These are phyloP conservation scores for Lutjanus argentimaculatus DNA, from an alignment of 2,797 vertebrate genomes.

Conservation along the genomic window DNA sequence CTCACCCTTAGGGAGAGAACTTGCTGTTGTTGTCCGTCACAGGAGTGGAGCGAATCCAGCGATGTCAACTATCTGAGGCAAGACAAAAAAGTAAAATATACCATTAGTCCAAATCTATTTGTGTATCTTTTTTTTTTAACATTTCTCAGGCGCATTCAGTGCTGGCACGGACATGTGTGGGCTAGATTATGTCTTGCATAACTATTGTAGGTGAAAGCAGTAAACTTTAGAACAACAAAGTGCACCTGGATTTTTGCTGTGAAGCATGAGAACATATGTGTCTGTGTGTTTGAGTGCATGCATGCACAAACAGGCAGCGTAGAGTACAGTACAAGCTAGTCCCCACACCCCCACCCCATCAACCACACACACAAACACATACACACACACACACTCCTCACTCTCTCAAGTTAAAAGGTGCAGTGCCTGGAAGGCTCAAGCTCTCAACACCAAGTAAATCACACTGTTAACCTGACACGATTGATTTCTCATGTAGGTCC, in stretches of 20 bases:
- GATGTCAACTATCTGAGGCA: constrained; percentile 74
- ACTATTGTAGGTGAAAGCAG: constrained; percentile 78
- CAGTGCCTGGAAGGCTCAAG: constrained; percentile 79
- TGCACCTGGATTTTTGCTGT: constrained; percentile 78
- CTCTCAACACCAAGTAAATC: constrained; percentile 80
- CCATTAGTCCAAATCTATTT: constrained; percentile 58
- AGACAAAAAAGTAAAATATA: constrained; percentile 54
- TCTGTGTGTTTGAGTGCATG: constrained; percentile 31
- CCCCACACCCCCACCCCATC: background rate
- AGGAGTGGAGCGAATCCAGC: constrained; percentile 69
- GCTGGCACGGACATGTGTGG: constrained; percentile 71
- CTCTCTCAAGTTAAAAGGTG: constrained; percentile 75
- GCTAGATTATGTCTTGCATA: constrained; percentile 68
- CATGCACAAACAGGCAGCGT: constrained; percentile 71
- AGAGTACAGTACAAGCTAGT: constrained; percentile 53
- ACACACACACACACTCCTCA: background rate
- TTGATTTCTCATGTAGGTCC: constrained; percentile 73
- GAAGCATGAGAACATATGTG: constrained; percentile 43
- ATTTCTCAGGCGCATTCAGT: constrained; percentile 26
- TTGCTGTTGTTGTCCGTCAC: constrained; percentile 77
- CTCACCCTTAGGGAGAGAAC: constrained; percentile 83
- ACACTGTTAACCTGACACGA: constrained; percentile 77
- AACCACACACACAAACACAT: background rate
- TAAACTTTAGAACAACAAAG: constrained; percentile 82
- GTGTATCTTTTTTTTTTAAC: background rate